phyloP scores from a whole-genome alignment of 1,140 invertebrate species.

The Pachypeltis micranthus region DNA sequence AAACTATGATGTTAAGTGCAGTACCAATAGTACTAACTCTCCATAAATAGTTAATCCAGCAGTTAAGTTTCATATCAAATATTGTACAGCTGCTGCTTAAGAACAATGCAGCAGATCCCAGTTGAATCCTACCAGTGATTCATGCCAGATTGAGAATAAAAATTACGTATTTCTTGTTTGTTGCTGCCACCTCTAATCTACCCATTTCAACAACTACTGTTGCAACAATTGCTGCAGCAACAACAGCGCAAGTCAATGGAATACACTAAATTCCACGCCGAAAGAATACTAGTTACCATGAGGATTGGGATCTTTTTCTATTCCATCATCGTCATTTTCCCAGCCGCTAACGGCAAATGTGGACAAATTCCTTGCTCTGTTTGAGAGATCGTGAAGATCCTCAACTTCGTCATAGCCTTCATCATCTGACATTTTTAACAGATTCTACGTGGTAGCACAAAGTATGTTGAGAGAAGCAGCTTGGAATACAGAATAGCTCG shows the following conservation, averaged over 20 bases:
- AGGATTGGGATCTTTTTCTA: slow-evolving; percentile 38
- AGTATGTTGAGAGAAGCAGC: no score
- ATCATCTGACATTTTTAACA: slow-evolving; percentile 15
- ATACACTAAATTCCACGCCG: no score
- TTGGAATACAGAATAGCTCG: not conserved
- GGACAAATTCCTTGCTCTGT: not conserved
- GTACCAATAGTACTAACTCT: not conserved
- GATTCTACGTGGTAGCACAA: no score
- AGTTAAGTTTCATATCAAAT: no score
- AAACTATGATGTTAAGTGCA: no score
- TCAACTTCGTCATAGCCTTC: slow-evolving; percentile 6
- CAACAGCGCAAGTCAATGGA: no score
- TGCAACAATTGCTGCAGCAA: no score
- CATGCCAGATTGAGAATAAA: no score
- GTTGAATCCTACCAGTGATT: not conserved
- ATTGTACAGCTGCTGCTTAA: no score
- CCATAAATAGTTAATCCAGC: not conserved
- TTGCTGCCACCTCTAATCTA: no score
- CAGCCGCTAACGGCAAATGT: slow-evolving; percentile 35
- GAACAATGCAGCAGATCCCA: not conserved
- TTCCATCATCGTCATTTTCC: slow-evolving; percentile 40
- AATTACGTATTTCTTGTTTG: no score
- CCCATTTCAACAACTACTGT: no score
- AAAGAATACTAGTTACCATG: slow-evolving; percentile 38
- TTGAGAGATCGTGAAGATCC: not conserved